phyloP scores from a whole-genome alignment of 2,888 invertebrate species.

The Stenodema calcarata region DNA sequence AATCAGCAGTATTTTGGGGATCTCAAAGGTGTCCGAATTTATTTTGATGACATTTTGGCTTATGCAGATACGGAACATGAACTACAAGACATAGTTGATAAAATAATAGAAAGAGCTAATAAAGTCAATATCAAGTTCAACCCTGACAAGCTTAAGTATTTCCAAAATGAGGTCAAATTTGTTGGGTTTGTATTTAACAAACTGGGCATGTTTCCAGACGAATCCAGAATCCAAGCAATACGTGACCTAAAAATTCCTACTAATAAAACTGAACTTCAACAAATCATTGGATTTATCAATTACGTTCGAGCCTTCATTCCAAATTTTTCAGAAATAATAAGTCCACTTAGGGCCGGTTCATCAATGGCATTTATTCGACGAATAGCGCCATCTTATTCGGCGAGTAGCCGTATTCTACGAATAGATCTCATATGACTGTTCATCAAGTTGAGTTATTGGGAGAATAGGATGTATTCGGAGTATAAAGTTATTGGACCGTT shows the following conservation, averaged over 20 bases:
- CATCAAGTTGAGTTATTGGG: too few species aligned
- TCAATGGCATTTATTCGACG: too few species aligned
- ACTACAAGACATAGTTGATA: not conserved
- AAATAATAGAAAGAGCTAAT: not conserved
- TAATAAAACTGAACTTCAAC: not conserved
- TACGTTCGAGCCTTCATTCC: conserved; percentile 16
- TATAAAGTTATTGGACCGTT: too few species aligned
- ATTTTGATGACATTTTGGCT: conserved; percentile 18
- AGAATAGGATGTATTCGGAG: too few species aligned
- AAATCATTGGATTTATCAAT: not conserved
- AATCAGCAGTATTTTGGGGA: not conserved
- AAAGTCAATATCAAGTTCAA: not conserved
- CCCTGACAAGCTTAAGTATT: not conserved
- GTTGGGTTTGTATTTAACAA: not conserved
- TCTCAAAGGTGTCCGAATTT: not conserved
- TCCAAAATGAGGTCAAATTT: conserved; percentile 24
- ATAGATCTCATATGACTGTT: too few species aligned
- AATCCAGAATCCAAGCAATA: not conserved
- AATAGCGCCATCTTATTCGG: too few species aligned
- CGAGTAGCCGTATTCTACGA: too few species aligned
- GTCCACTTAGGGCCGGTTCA: not conserved
- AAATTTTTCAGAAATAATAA: conserved; percentile 18
- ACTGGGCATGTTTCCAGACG: not conserved
- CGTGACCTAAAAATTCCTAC: not conserved
- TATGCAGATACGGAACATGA: not conserved